These are phyloP conservation scores for Amphiprion percula DNA, from an alignment of 2,113 vertebrate species.

Conservation along the genomic window DNA sequence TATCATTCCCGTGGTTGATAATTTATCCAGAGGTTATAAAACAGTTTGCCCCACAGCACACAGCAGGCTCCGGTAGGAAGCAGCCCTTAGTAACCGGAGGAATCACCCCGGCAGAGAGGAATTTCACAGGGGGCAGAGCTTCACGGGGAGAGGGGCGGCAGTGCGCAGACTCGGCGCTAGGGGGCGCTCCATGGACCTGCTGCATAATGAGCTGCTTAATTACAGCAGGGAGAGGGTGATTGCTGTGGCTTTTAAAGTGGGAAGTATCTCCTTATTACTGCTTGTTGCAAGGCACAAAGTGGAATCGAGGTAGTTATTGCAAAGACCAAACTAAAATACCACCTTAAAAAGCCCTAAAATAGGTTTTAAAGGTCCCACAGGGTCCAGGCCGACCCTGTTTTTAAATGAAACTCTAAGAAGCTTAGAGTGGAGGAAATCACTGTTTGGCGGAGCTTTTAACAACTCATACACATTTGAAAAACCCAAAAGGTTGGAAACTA, in stretches of 20 bases:
- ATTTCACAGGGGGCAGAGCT: constrained; percentile 79
- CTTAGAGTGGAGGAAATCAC: too few relatives aligned
- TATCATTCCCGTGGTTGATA: constrained; percentile 57
- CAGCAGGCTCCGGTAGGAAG: constrained; percentile 59
- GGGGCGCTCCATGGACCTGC: constrained; percentile 33
- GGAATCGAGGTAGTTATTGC: too few relatives aligned
- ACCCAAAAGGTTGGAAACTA: too few relatives aligned
- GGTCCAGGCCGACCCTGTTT: too few relatives aligned
- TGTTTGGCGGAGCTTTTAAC: too few relatives aligned
- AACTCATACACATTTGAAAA: too few relatives aligned
- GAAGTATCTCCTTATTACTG: not conserved
- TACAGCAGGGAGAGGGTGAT: not conserved
- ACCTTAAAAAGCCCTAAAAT: too few relatives aligned
- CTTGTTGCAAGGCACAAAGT: not conserved
- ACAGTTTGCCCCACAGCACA: constrained; percentile 49
- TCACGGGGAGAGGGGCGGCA: constrained; percentile 38
- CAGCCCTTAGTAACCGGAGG: constrained; percentile 71
- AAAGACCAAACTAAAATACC: too few relatives aligned
- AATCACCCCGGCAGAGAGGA: constrained; percentile 78
- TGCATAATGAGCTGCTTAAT: constrained; percentile 1
- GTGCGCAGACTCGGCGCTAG: constrained; percentile 44
- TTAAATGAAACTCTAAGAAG: too few relatives aligned
- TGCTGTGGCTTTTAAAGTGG: not conserved
- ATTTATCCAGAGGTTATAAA: constrained; percentile 56
- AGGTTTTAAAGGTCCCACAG: too few relatives aligned